Conservation (phyloP, 2,888 invertebrate genomes). For the Latrodectus hesperus region DNA sequence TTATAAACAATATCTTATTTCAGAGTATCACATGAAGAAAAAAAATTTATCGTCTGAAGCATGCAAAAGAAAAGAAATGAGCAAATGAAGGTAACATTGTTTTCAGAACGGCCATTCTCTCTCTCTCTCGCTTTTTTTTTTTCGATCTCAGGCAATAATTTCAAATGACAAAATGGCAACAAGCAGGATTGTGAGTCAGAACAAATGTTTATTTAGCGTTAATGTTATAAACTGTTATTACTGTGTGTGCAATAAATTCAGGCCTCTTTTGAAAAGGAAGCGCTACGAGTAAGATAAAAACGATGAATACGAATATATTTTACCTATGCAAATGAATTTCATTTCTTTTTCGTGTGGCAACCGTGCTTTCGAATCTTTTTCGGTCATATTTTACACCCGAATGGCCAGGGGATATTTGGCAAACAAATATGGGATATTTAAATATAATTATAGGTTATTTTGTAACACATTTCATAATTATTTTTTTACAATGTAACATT, state of each 20-base stretch:
- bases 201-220: slow-evolving; percentile 63
- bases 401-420: neutral
- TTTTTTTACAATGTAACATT: too few species aligned
- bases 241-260: slow-evolving; percentile 43
- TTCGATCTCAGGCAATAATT: slow-evolving; percentile 31
- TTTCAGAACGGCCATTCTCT: slow-evolving; percentile 38
- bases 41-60: neutral
- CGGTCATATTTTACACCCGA: neutral
- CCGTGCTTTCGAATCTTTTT: neutral
- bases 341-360: slow-evolving; percentile 7
- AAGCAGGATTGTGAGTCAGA: slow-evolving; percentile 32
- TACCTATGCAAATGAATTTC: slow-evolving; percentile 42
- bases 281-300: slow-evolving; percentile 29
- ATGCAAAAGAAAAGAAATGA: neutral
- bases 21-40: neutral
- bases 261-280: slow-evolving; percentile 20
- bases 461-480: too few species aligned
- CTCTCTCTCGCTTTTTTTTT: neutral
- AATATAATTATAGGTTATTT: too few species aligned
- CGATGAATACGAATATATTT: slow-evolving; percentile 43
- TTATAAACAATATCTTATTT: neutral
- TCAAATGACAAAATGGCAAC: slow-evolving; percentile 57
- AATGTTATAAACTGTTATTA: slow-evolving; percentile 65
- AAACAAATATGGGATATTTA: neutral
- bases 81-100: slow-evolving; percentile 21